Percentiles rank a stretch among this genome's conserved stretches.
Evolutionary conservation across 37 sponge, comb jelly and placozoan genomes (phyloP).

Genomic region (Halichondria panicea): DNA sequence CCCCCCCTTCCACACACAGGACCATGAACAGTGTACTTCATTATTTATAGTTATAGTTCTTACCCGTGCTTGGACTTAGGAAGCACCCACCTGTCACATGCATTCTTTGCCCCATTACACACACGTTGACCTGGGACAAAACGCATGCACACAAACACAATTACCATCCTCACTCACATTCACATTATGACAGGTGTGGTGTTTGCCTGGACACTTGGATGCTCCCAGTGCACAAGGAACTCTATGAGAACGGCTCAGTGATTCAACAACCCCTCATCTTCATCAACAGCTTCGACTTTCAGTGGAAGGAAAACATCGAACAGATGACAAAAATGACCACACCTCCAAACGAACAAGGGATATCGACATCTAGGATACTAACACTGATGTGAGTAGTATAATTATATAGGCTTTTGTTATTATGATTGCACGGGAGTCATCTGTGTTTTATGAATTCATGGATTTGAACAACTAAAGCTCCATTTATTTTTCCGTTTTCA

Average conservation of each 20-base stretch:
- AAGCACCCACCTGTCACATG: too few relatives aligned
- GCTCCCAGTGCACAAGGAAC: conserved; percentile 57
- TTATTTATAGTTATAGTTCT: too few relatives aligned
- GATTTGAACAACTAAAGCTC: background rate
- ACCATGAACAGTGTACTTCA: too few relatives aligned
- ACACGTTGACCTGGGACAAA: too few relatives aligned
- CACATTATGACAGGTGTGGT: conserved; percentile 72
- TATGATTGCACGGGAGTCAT: background rate
- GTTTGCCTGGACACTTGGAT: conserved; percentile 72
- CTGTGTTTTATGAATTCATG: background rate
- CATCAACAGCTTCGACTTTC: conserved; percentile 69
- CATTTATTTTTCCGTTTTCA: too few relatives aligned
- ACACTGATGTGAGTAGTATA: conserved; percentile 37
- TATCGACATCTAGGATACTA: conserved; percentile 10
- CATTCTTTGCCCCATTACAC: too few relatives aligned
- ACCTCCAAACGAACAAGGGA: conserved; percentile 42
- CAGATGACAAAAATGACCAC: conserved; percentile 44
- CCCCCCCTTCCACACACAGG: too few relatives aligned
- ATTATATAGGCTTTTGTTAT: too few relatives aligned
- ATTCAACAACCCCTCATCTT: conserved; percentile 61
- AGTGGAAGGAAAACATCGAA: conserved; percentile 57
- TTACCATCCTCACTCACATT: too few relatives aligned
- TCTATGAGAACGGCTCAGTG: conserved; percentile 6
- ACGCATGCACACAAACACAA: too few relatives aligned
- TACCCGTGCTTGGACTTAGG: too few relatives aligned